Evolutionary conservation across 2,113 vertebrate species (phyloP).

Genomic region (Lycaon pictus): DNA sequence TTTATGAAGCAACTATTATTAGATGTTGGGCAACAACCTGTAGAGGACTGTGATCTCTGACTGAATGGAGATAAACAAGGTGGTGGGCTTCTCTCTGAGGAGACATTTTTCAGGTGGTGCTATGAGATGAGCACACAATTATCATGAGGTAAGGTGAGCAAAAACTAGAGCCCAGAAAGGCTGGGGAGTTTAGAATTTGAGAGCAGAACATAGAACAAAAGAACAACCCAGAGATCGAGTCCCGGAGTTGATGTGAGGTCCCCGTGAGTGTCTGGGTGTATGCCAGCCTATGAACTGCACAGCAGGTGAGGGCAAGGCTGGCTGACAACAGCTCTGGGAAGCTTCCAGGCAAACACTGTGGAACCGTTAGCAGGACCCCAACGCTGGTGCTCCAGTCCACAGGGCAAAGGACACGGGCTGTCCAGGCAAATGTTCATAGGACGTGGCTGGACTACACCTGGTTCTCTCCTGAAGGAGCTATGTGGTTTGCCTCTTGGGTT

Average conservation of each 20-base stretch:
- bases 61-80: too few relatives aligned
- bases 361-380: fast-evolving
- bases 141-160: background rate
- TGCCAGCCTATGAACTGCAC: fast-evolving
- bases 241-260: fast-evolving
- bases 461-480: fast-evolving
- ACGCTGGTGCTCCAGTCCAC: too few relatives aligned
- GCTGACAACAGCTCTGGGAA: fast-evolving
- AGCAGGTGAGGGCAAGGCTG: fast-evolving
- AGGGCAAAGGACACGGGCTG: too few relatives aligned
- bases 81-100: background rate
- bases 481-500: background rate
- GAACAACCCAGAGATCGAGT: background rate
- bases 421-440: fast-evolving
- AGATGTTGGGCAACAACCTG: background rate
- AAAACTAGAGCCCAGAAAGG: too few relatives aligned
- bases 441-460: fast-evolving
- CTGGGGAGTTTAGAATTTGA: too few relatives aligned
- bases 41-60: fast-evolving
- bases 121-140: too few relatives aligned
- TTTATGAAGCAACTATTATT: background rate
- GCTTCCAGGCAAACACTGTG: fast-evolving
- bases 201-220: background rate
- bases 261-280: too few relatives aligned
- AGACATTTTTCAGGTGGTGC: background rate